Base-by-base conservation (phyloP, 1,140 invertebrate species). In the Bombus waltoni region DNA sequence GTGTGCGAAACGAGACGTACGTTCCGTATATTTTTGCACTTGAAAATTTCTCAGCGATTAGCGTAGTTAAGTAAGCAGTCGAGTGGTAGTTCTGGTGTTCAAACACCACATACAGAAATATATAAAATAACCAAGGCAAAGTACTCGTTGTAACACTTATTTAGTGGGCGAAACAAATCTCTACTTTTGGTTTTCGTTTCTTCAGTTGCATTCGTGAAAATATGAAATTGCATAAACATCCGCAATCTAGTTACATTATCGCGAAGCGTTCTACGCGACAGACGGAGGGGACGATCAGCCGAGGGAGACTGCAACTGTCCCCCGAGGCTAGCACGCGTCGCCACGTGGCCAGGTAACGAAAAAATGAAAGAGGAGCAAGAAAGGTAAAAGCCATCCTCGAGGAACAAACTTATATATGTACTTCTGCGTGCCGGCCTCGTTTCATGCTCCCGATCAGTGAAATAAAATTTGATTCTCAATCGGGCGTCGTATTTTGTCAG, bases 261-360 rank as follows among this genome's bases (percentile, higher is more conserved):
- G 42, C n/a, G 1, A 57, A n/a, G 2, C 35, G 38, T 18, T 70
- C 44, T 57, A 85, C 75, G 80, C 81, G 74, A 83, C 81, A 78
- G 65, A 70, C 89, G 91, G 89, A 85, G 81, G 91, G 88, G 84
- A 79, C 15, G 87, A 90, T 85, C 87, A 88, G 74, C 76, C 90
- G 83, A 86, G 87, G 86, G 88, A 85, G 90, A 74, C 65, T 38
- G 59, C 81, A 78, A 83, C 74, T 83, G 91, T 91, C 93, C 92
- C 91, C 88, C 81, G 87, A 85, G 89, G 88, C 89, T 87, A 91
- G 92, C 93, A 93, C 93, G 93, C 93, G 93, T 92, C 91, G 93
- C 92, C 93, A 93, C 93, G 93, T 93, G 93, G 91, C 91, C 91
- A 92, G 91, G 89, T 92, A 93, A 92, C 91, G 86, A 93, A 92